Conservation (phyloP, 2,113 vertebrate species). For the crab-eating macaque (Macaca fascicularis) region T2T-MFA8v1.1 NC_088385.1:130632501-130633000, state of each 20-base stretch:
- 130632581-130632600: neutral
- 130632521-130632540: neutral
- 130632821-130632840: too few species aligned
- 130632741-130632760: neutral
- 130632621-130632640: accelerated
- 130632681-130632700: neutral
- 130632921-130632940: too few species aligned
- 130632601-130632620: neutral
- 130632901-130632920: too few species aligned
- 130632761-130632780: neutral
- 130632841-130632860: too few species aligned
- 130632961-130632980: too few species aligned
- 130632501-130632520: neutral
- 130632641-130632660: neutral
- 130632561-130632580: neutral
- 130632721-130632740: neutral
- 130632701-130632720: neutral
- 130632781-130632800: neutral
- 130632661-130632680: neutral
- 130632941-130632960: too few species aligned
- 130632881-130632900: too few species aligned
- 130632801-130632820: neutral
- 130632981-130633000: too few species aligned
- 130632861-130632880: too few species aligned
- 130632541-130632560: neutral